phyloP scores from a whole-genome alignment of 1,140 invertebrate genomes.

The Scaptomyza pallida region DNA sequence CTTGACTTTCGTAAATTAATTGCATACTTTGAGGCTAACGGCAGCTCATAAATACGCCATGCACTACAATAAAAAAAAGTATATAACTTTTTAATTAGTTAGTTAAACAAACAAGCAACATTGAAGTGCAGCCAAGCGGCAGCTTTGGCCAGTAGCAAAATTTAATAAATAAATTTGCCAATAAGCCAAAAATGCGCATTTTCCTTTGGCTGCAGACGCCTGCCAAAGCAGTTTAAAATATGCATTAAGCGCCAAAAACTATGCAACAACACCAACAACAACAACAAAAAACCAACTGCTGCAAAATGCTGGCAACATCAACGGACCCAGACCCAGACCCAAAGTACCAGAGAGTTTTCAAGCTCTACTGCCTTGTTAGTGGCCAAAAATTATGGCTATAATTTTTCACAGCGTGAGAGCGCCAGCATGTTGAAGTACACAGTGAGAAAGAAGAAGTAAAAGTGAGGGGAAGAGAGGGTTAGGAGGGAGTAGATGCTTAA shows the following conservation, averaged over 20 bases:
- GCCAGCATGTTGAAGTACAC: conserved; percentile 10
- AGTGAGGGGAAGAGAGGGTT: neutral
- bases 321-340: neutral
- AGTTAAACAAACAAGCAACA: conserved; percentile 58
- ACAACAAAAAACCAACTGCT: neutral
- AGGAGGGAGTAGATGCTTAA: conserved; percentile 8
- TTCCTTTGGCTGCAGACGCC: conserved; percentile 20
- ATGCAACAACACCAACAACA: conserved; percentile 39
- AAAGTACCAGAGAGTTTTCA: conserved; percentile 33
- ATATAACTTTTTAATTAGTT: conserved; percentile 76
- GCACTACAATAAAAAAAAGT: conserved; percentile 15
- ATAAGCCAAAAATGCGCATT: conserved; percentile 73
- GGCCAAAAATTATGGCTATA: conserved; percentile 76
- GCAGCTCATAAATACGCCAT: conserved; percentile 50
- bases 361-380: conserved; percentile 63
- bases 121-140: conserved; percentile 34
- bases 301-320: conserved; percentile 37
- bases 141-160: conserved; percentile 45
- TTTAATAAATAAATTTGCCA: conserved; percentile 81
- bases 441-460: conserved; percentile 8
- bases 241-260: conserved; percentile 69
- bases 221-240: conserved; percentile 67
- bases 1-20: conserved; percentile 61
- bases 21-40: conserved; percentile 64
- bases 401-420: conserved; percentile 63